A percentile compares a stretch with the other conserved stretches of the same genome.
phyloP scores from a whole-genome alignment of 2,888 invertebrate species.

The Drosophila tanythrix region DNA sequence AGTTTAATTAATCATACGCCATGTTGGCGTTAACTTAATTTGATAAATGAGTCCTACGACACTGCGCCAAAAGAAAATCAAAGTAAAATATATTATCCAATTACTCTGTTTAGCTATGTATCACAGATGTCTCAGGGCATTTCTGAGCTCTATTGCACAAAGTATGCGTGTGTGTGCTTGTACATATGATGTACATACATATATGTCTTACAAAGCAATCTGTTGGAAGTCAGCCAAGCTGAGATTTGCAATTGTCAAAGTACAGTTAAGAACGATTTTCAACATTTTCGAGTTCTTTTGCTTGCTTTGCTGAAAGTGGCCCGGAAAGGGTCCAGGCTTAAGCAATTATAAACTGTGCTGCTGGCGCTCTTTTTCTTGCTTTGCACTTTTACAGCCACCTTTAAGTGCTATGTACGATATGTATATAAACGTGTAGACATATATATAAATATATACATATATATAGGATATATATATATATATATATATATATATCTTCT shows the following conservation, averaged over 20 bases:
- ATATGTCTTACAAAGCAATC: conserved; percentile 37
- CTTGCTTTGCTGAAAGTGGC: conserved; percentile 4
- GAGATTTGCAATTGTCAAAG: conserved; percentile 45
- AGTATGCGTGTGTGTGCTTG: background rate
- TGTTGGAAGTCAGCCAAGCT: conserved; percentile 51
- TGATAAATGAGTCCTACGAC: background rate
- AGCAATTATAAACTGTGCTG: conserved; percentile 58
- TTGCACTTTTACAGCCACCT: conserved; percentile 48
- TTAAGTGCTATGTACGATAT: conserved; percentile 28
- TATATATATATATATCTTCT: background rate
- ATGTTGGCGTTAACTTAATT: background rate
- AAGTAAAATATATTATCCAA: conserved; percentile 28
- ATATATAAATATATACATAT: background rate
- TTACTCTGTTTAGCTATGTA: conserved; percentile 22
- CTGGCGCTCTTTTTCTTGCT: conserved; percentile 32
- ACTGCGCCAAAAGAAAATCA: conserved; percentile 14
- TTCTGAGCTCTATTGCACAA: conserved; percentile 12
- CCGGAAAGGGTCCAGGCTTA: conserved; percentile 29
- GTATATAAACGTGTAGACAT: background rate
- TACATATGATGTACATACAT: background rate
- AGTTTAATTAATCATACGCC: background rate
- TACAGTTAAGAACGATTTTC: conserved; percentile 33
- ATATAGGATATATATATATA: background rate
- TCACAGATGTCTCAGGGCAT: conserved; percentile 26
- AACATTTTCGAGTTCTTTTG: conserved; percentile 25